Conservation (phyloP, 2,797 vertebrate genomes). For the Tamandua tetradactyla region DNA sequence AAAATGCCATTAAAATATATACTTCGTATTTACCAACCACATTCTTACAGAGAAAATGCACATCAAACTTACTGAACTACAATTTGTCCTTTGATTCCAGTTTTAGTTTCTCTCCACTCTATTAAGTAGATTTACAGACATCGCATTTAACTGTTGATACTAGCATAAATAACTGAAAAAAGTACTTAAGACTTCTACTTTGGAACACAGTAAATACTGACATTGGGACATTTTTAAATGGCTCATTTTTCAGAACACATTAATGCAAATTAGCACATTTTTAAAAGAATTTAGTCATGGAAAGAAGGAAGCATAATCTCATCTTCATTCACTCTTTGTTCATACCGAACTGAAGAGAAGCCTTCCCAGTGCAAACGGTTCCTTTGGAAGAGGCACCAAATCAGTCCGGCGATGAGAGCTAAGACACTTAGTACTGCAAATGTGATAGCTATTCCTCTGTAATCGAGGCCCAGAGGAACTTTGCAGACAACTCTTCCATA, state of each 20-base stretch:
- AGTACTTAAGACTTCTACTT: background rate
- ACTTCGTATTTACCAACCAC: constrained; percentile 4
- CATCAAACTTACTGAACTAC: constrained; percentile 24
- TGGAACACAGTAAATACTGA: constrained; percentile 64
- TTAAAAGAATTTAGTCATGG: constrained; percentile 66
- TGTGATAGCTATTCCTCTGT: constrained; percentile 79
- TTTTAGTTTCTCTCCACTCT: background rate
- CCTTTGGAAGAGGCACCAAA: constrained; percentile 83
- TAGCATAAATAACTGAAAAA: background rate
- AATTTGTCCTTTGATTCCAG: constrained; percentile 15
- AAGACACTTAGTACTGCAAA: constrained; percentile 80
- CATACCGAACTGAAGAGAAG: constrained; percentile 85
- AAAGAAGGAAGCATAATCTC: constrained; percentile 82
- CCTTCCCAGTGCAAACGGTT: constrained; percentile 79
- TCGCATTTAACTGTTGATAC: background rate
- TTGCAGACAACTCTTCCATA: constrained; percentile 93
- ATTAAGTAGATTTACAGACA: background rate
- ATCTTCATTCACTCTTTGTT: constrained; percentile 86
- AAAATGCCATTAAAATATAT: constrained; percentile 26
- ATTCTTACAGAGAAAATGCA: constrained; percentile 37
- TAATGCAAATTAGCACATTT: constrained; percentile 60
- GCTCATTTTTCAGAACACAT: constrained; percentile 45
- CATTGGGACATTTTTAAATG: constrained; percentile 13
- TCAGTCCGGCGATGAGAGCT: constrained; percentile 69
- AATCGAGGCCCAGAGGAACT: constrained; percentile 86